Conservation (phyloP, 1,140 invertebrate species). For the Tetragnatha versicolor region DNA sequence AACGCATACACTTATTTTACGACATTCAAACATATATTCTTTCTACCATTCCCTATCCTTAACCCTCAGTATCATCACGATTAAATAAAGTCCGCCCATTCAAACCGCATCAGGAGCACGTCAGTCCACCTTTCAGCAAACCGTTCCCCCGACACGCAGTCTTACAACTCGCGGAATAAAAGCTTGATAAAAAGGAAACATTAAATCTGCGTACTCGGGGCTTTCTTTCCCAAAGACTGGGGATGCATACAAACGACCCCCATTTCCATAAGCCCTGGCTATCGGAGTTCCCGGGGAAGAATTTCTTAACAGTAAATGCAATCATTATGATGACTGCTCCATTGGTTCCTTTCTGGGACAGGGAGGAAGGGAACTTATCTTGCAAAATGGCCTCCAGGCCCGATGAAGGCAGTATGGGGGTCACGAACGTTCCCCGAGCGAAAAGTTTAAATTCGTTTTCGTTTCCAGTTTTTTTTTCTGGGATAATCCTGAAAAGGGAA, state of each 20-base stretch:
- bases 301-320: constrained; percentile 43
- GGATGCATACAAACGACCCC: constrained; percentile 22
- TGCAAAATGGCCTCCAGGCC: constrained; percentile 13
- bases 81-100: too few relatives aligned
- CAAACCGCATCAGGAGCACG: too few relatives aligned
- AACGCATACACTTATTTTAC: too few relatives aligned
- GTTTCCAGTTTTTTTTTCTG: not conserved
- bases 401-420: not conserved
- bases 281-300: constrained; percentile 1
- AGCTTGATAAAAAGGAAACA: constrained; percentile 32
- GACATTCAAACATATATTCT: too few relatives aligned
- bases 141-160: too few relatives aligned
- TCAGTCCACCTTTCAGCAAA: too few relatives aligned
- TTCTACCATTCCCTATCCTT: too few relatives aligned
- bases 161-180: too few relatives aligned
- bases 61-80: too few relatives aligned
- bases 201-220: constrained; percentile 16
- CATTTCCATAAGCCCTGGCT: constrained; percentile 32
- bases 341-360: constrained; percentile 14
- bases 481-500: constrained; percentile 31
- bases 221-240: not conserved
- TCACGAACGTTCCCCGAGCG: constrained; percentile 32
- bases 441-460: constrained; percentile 40
- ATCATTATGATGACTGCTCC: constrained; percentile 44
- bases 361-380: constrained; percentile 8